Evolutionary conservation across 2,888 invertebrate genomes (phyloP), one percentile per base, ranked within the genome.

Genomic region (Atethmia centrago): DNA sequence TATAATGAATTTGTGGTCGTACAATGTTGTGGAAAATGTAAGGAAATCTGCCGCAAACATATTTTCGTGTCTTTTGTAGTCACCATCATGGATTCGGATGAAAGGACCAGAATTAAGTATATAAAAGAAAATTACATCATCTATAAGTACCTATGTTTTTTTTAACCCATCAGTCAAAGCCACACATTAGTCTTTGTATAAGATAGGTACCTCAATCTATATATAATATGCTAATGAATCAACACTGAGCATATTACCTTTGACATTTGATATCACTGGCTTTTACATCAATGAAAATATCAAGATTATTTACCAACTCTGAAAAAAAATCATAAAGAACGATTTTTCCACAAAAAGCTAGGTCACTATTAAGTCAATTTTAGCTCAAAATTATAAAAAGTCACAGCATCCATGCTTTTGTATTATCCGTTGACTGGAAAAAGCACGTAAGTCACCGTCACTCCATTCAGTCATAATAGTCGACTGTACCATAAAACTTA

Each of bases 1-100:
- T 7, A 31, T 47, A 66, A 63, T 58, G 12, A 55, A 74, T 63
- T 63, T 53, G 58, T 49, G 47, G 31, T 45, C 28, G 69, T 51
- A 58, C 16, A 62, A 14, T 66, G n/a, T 66, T 63, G 10, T 49
- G 31, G 1, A 31, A 45, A 62, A 40, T 8, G 45, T 36, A 14
- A 45, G n/a, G n/a, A 59, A 55, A 68, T 40, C 25, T 55, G 31
- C 10, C 31, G 14, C 16, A n/a, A 25, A 42, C 31, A 25, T 25
- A 0, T 69, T 21, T 42, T 55, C 2, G 19, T n/a, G 19, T 45
- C 14, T 63, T 63, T 58, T 31, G 21, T 25, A 16, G 16, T 51
- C 49, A 21, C 31, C n/a, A 25, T 49, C 10, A 14, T 12, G 36
- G 28, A n/a, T 63, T 51, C 12, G 2, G 21, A 25, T 47, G 14